phyloP scores from a whole-genome alignment of 2,797 vertebrate species.

The Gymnodraco acuticeps region DNA sequence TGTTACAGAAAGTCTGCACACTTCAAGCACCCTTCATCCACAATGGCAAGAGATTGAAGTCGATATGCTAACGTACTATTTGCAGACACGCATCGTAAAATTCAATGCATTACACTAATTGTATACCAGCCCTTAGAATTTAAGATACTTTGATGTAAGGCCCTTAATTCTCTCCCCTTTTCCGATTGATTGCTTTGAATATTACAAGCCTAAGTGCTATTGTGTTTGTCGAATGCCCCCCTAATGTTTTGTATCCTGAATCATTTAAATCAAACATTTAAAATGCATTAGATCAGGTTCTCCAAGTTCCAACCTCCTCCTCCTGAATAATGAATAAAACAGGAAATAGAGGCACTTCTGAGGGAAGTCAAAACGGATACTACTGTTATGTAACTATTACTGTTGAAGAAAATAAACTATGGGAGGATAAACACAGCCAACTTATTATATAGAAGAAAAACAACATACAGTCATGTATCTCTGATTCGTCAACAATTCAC shows the following conservation, averaged over 20 bases:
- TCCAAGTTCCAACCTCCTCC: not conserved
- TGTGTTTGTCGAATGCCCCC: not conserved
- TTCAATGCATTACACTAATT: conserved; percentile 17
- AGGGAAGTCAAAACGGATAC: not conserved
- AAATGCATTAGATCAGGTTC: not conserved
- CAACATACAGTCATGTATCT: not conserved
- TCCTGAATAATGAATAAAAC: not conserved
- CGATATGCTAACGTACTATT: conserved; percentile 14
- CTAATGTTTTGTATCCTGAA: not conserved
- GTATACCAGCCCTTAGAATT: conserved; percentile 7
- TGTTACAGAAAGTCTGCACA: conserved; percentile 10
- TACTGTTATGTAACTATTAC: not conserved
- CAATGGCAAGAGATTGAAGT: not conserved
- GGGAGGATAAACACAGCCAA: not conserved
- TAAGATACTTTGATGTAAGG: not conserved
- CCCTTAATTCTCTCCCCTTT: conserved; percentile 1
- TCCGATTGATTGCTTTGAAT: conserved; percentile 19
- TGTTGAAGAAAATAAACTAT: not conserved
- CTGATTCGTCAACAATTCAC: not conserved
- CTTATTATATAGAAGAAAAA: not conserved
- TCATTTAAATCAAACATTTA: conserved; percentile 15
- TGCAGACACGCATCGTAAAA: conserved; percentile 3
- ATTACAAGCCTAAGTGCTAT: not conserved
- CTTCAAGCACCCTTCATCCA: conserved; percentile 19
- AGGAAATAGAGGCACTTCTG: not conserved